Conservation (phyloP, 2,797 vertebrate genomes). For the Lophius americanus region DNA sequence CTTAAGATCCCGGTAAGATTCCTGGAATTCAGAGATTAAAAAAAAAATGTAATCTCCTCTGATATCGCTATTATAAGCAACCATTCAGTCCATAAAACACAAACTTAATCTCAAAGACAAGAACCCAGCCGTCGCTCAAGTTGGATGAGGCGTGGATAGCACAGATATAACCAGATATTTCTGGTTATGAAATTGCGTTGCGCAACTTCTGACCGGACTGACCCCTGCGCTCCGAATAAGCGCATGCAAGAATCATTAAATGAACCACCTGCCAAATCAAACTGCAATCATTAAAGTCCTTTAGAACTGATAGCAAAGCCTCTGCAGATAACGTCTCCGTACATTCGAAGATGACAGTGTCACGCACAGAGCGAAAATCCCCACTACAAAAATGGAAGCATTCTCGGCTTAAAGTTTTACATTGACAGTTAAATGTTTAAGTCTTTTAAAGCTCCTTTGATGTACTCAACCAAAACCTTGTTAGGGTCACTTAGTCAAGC, state of each 20-base stretch:
- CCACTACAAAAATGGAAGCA: not conserved
- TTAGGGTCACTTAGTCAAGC: too few species aligned
- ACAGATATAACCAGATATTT: not conserved
- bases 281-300: not conserved
- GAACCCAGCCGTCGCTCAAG: not conserved
- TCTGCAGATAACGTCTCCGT: conserved; percentile 1
- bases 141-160: accelerated
- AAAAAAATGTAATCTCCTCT: not conserved
- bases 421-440: too few species aligned
- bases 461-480: too few species aligned
- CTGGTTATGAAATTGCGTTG: conserved; percentile 8
- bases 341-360: conserved; percentile 1
- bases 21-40: too few species aligned
- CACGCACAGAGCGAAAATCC: not conserved
- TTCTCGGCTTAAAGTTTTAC: not conserved
- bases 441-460: too few species aligned
- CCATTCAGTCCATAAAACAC: not conserved
- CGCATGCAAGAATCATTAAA: conserved; percentile 4
- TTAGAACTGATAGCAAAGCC: not conserved
- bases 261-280: conserved; percentile 8
- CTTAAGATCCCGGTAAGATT: too few species aligned
- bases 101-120: not conserved
- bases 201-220: accelerated
- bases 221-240: conserved; percentile 21
- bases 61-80: not conserved